Conservation (phyloP, 2,113 vertebrate species). For the Oncorhynchus tshawytscha region DNA sequence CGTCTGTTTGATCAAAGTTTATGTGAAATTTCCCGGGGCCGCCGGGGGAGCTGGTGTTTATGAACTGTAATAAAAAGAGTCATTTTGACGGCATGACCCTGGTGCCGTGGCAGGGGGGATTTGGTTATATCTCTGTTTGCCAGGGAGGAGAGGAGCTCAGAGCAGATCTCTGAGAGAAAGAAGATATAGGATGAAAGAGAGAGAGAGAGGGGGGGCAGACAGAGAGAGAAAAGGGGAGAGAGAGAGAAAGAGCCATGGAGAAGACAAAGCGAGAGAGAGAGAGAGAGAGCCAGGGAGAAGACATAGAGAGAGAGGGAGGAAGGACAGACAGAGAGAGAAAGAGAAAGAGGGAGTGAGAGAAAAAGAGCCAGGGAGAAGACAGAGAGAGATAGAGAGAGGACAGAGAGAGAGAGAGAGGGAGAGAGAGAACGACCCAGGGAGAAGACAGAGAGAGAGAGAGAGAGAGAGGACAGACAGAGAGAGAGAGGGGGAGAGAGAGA, state of each 20-base stretch:
- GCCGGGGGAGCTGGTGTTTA: constrained; percentile 91
- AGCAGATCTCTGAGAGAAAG: constrained; percentile 22
- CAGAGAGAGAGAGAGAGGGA: too few relatives aligned
- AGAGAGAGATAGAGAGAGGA: not conserved
- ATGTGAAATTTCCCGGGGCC: constrained; percentile 89
- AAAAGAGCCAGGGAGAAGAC: not conserved
- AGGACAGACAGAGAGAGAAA: not conserved
- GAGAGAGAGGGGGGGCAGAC: not conserved
- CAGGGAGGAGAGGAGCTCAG: constrained; percentile 73
- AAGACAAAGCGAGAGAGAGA: not conserved
- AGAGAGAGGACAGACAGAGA: too few relatives aligned
- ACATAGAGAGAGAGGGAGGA: too few relatives aligned
- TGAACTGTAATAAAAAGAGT: constrained; percentile 99
- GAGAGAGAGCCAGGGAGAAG: not conserved
- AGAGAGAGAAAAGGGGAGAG: not conserved
- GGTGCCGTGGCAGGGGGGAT: constrained; percentile 74
- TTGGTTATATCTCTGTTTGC: constrained; percentile 92
- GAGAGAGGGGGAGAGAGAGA: not conserved
- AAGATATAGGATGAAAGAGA: constrained; percentile 6
- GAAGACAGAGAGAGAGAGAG: not conserved
- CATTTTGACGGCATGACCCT: constrained; percentile 93
- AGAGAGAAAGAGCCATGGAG: not conserved
- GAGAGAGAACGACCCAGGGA: not conserved
- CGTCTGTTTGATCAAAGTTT: constrained; percentile 97
- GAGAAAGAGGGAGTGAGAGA: too few relatives aligned